Evolutionary conservation across 37 sponge, comb jelly and placozoan species (phyloP).

Genomic region (Beroe ovata): DNA sequence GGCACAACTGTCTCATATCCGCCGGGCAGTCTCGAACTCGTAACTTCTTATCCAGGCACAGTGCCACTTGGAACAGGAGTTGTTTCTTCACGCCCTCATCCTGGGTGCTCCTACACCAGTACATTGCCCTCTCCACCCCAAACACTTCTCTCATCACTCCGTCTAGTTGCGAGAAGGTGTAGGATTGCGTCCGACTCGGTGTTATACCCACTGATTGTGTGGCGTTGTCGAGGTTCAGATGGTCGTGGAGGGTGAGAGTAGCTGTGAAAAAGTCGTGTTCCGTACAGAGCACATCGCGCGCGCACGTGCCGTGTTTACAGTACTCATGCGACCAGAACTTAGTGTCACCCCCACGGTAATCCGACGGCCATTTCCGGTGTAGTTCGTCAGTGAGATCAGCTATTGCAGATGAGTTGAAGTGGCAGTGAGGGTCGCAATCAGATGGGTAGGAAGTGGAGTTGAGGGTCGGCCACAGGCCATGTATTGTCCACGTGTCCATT

Average conservation of each 20-base stretch:
- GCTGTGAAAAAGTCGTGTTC: constrained; percentile 18
- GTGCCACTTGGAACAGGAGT: constrained; percentile 29
- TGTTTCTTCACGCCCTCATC: not conserved
- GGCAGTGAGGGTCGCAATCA: not conserved
- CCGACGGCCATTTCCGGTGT: constrained; percentile 40
- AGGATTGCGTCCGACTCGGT: not conserved
- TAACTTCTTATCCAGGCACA: constrained; percentile 4
- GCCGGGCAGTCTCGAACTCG: not conserved
- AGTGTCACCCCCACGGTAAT: constrained; percentile 50
- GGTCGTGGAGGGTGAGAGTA: not conserved
- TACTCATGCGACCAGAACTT: constrained; percentile 62
- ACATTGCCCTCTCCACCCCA: not conserved
- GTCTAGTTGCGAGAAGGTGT: constrained; percentile 7
- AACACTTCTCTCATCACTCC: not conserved
- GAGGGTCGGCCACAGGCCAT: constrained; percentile 27
- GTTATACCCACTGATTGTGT: not conserved
- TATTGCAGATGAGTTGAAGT: not conserved
- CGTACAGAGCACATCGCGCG: not conserved
- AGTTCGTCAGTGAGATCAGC: not conserved
- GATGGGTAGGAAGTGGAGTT: constrained; percentile 23
- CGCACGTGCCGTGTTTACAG: constrained; percentile 58
- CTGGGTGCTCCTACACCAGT: constrained; percentile 30
- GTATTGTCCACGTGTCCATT: constrained; percentile 33
- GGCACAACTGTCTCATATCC: not conserved
- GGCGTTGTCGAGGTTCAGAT: constrained; percentile 1